Evolutionary conservation across 1,140 invertebrate species (phyloP), one percentile per base, ranked within the genome.

Genomic region (Prorops nasuta): DNA sequence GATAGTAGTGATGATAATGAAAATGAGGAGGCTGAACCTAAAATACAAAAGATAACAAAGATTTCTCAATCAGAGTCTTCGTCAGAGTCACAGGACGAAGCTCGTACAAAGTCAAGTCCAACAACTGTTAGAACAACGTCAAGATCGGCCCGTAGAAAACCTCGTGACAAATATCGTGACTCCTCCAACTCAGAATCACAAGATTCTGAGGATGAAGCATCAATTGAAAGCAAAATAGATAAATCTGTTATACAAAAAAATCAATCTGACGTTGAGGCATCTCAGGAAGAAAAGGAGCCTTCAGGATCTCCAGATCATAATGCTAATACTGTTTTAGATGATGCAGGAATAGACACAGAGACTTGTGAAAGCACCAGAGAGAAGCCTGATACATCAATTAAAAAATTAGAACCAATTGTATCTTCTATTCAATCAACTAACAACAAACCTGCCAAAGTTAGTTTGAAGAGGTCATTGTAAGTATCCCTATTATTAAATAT

Each of bases 391-490:
- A 48, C 20, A 50, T 12, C 41, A 28, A 43, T 7, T 18, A 61
- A 56, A 21, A 66, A 66, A 49, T 48, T 40, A 6, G 55, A 63
- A n/a, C 47, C 44, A 20, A 46, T 47, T 51, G 31, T 35, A 37
- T 17, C 45, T n/a, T 28, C 31, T 36, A 49, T 34, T 35, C 46
- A 52, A 3, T 20, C 51, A 35, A 47, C 55, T 44, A 41, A 41
- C 58, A 55, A 56, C 0, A 76, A 74, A 49, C 66, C 74, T 6
- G 58, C 63, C 3, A 76, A 77, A 67, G 68, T 77, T 18, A 71
- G 71, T 53, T 64, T 76, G 28, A 77, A 77, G 24, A 66, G 74
- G 58, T 71, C 74, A 49, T 76, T 75, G 72, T 76, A 58, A 76
- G 71, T 58, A 63, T 45, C 31, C 22, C 34, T 41, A 54, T 44